These are phyloP conservation scores for Plagodis dolabraria DNA, from an alignment of 2,888 invertebrate genomes.

Conservation along the genomic window DNA sequence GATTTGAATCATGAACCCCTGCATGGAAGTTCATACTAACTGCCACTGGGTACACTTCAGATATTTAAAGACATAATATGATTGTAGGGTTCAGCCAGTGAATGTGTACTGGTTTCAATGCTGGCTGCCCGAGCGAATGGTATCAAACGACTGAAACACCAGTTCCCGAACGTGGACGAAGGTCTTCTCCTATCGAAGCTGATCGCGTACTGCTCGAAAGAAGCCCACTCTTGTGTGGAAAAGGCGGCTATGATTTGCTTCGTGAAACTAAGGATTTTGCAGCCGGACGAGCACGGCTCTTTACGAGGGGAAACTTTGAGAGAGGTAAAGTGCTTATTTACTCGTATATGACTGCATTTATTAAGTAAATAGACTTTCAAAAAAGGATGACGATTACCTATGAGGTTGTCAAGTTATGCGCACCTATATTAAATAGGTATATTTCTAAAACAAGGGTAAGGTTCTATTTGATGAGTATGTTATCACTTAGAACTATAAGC, in stretches of 20 bases:
- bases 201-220: constrained; percentile 96
- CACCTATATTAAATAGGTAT: too few species aligned
- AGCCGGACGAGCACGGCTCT: constrained; percentile 93
- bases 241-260: constrained; percentile 98
- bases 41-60: too few species aligned
- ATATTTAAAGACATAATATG: not conserved
- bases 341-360: too few species aligned
- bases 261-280: constrained; percentile 94
- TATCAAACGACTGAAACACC: constrained; percentile 92
- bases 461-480: too few species aligned
- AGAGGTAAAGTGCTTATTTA: constrained; percentile 82
- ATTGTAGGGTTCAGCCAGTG: constrained; percentile 96
- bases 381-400: too few species aligned
- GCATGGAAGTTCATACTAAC: too few species aligned
- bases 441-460: too few species aligned
- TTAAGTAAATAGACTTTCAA: too few species aligned
- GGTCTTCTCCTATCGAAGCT: constrained; percentile 95
- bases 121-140: constrained; percentile 96
- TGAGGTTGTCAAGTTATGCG: too few species aligned
- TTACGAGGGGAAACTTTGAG: constrained; percentile 91
- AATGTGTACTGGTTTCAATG: constrained; percentile 96
- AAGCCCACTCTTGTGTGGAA: constrained; percentile 96
- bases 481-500: too few species aligned
- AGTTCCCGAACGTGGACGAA: constrained; percentile 94
- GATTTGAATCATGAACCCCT: too few species aligned